Base-by-base conservation (phyloP, 2,797 vertebrate genomes). In the Crypturellus tataupa region DNA sequence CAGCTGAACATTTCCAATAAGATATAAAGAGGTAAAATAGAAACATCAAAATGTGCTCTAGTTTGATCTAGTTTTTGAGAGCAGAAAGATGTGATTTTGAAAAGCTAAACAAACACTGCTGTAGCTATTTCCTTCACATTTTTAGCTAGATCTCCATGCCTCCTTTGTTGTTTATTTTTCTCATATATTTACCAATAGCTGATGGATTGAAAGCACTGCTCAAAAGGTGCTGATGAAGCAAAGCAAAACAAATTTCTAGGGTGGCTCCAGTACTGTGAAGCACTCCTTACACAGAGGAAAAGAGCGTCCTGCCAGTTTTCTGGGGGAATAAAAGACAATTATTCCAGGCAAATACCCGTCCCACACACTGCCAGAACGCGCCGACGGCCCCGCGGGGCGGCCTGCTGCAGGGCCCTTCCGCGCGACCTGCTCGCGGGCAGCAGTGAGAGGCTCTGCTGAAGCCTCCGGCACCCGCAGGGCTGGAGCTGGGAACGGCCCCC, bases 261-360 rank as follows among this genome's bases (percentile, higher is more conserved):
- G 78, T 93, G 88, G 58, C 87, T 88, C 70, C 77, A 58, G 2
- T 49, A 42, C 76, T 73, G 7, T 80, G 39, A 23, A n/a, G 37
- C 89, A 77, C 29, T 83, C 56, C 81, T 24, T 62, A 31, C 27
- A 88, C 84, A 79, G 87, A 78, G 73, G 86, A 95, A 80, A 56
- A 68, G 73, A 80, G 73, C 49, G 77, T 93, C 68, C 76, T 80
- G 64, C 23, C 53, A 76, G 60, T 58, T 94, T 80, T 78, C 35
- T 55, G 77, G 23, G 73, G 72, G 42, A 84, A 89, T 75, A 78
- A 80, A 86, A 21, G 44, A 80, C 75, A 70, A 73, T 80, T 93
- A 59, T 85, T 72, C 80, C 70, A 87, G 82, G 82, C 91, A 96
- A 91, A 65, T 47, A 18, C 1, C 39, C n/a, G 17, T 46, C 59